These are phyloP conservation scores for Manis crassicaudata DNA, from an alignment of 2,797 vertebrate genomes.

Conservation along the genomic window DNA sequence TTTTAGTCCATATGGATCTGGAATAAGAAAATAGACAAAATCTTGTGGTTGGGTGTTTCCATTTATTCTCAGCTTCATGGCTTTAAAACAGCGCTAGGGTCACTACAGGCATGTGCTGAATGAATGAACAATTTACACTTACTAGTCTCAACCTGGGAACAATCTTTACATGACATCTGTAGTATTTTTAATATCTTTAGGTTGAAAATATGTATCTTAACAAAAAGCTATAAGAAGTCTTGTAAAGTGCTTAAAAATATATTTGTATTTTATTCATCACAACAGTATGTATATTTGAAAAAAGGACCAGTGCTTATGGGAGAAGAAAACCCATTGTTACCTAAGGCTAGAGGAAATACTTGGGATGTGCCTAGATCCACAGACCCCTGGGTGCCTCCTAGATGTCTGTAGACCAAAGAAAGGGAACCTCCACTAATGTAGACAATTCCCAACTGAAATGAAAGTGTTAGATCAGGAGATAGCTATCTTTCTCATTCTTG, in stretches of 20 bases:
- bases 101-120: not conserved
- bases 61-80: not conserved
- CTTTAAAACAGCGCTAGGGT: not conserved
- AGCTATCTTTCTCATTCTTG: not conserved
- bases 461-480: not conserved
- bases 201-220: not conserved
- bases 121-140: conserved; percentile 12
- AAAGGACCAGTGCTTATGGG: not conserved
- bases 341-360: not conserved
- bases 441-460: not conserved
- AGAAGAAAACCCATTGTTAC: not conserved
- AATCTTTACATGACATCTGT: not conserved
- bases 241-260: not conserved
- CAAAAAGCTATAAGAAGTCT: not conserved
- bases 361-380: not conserved
- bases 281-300: not conserved
- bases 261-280: not conserved
- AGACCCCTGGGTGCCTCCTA: not conserved
- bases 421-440: not conserved
- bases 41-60: not conserved
- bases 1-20: not conserved
- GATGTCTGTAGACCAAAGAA: not conserved
- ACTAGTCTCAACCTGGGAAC: not conserved
- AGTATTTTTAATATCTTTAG: not conserved
- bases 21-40: conserved; percentile 20